Base-by-base conservation (phyloP, 92 coral and sea anemone species). In the Porites lobata region DNA sequence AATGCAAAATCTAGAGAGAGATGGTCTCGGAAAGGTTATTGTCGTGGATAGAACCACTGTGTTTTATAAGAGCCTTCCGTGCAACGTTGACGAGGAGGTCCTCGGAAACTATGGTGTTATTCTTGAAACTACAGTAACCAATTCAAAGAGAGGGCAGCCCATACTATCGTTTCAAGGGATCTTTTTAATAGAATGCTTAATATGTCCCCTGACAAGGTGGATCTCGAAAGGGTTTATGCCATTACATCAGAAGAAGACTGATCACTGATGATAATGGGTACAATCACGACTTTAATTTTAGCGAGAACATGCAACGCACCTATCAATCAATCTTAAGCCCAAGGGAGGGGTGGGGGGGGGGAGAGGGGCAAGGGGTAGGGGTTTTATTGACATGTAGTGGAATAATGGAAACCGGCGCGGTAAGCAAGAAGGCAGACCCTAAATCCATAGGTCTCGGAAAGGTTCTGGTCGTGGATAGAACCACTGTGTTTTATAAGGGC, bases 401-500 rank as follows among this genome's bases (percentile, higher is more conserved):
- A 52, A 52, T 6, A 12, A 65, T 65, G 69, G 26, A 17, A 21
- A 65, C 19, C 11, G 65, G 75, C 72, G 72, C 72, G 12, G 7
- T n/a, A 19, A 66, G 72, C 32, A 7, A 19, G 32, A 66, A 19
- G 56, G 56, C 56, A 52, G 56, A 52, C 56, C 56, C 56, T 52
- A 6, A 52, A 52, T 50, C 62, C 32, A 56, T 80, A 38, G 89
- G 77, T 32, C 77, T 77, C 18, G 76, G 84, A 19, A 85, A 77
- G 75, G 64, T 77, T 1, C 20, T 6, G 21, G 65, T 65, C 18
- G 69, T 85, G 7, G 77, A 77, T 24, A 85, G 72, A 62, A 77
- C 82, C 17, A 85, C 57, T 14, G 89, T 77, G 0, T 85, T 85
- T 72, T 76, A 64, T 50, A 85, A 77, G 77, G 58, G 74, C 82